Base-by-base conservation (phyloP, 2,888 invertebrate genomes). In the Archips xylosteana region DNA sequence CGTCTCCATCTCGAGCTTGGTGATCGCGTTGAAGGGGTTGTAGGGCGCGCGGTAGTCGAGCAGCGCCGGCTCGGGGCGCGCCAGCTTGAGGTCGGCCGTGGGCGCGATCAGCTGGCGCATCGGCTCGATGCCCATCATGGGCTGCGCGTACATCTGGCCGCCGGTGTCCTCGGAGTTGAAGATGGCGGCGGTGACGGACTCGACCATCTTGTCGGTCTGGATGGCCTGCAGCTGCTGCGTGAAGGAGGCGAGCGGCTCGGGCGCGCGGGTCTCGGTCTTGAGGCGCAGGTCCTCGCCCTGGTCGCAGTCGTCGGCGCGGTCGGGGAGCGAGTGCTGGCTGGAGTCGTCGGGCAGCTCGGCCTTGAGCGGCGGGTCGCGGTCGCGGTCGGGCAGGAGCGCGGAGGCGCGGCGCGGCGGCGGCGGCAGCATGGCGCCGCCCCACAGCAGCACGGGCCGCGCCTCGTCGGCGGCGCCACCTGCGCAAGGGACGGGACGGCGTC, bases 231-330 rank as follows among this genome's bases (percentile, higher is more conserved):
- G 87, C 75, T 92, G 91, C 77, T 94, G 94, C 47, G 93, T 90
- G 86, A 94, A 95, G 5, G 91, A 85, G 0, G 83, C 89, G 32
- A 92, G 85, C 0, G 91, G 86, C 1, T n/a, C n/a, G n/a, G 94
- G 79, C 70, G 82, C 79, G 74, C 85, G 82, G 94, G 73, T 89
- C 85, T 96, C 95, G 60, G 96, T 94, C 83, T 97, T 97, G 92
- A 96, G 96, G 34, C 96, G 91, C 61, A 96, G 93, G 89, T 96
- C 97, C 74, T 96, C 96, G n/a, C 95, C 96, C 77, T 91, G 81
- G 76, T 4, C 39, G 39, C 39, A 1, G 39, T 71, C 72, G 39
- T 59, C 72, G 79, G 79, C n/a, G 73, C 77, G 82, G 75, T 83
- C 79, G 78, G 77, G 61, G 70, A 85, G 80, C 3, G 85, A 88